A percentile compares a stretch with the other conserved stretches of the same genome.
These are phyloP conservation scores for Scaptomyza pallida DNA, from an alignment of 1,140 invertebrate species.

Conservation along the genomic window DNA sequence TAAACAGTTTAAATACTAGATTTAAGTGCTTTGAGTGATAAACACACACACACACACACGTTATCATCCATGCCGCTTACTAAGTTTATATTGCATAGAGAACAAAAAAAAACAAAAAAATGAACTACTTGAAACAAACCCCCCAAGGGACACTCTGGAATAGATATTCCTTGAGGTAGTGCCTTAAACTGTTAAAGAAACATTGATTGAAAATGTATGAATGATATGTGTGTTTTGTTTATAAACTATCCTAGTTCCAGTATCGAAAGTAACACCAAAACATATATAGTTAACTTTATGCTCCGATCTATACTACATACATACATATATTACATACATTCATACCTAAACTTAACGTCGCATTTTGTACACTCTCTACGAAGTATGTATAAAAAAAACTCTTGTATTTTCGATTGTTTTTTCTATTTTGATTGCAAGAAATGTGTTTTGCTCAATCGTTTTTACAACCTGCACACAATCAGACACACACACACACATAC, in stretches of 20 bases:
- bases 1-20: conserved; percentile 9
- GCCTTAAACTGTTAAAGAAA: conserved; percentile 58
- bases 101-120: background rate
- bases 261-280: conserved; percentile 52
- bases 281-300: conserved; percentile 73
- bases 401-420: conserved; percentile 63
- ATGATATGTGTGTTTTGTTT: conserved; percentile 2
- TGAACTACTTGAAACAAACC: conserved; percentile 43
- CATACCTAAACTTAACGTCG: conserved; percentile 63
- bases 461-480: conserved; percentile 44
- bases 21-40: conserved; percentile 43
- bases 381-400: conserved; percentile 35
- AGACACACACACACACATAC: conserved; percentile 12
- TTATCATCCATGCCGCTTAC: background rate
- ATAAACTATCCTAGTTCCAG: conserved; percentile 51
- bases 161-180: conserved; percentile 75
- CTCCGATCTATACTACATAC: conserved; percentile 68
- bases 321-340: conserved; percentile 46
- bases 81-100: conserved; percentile 10
- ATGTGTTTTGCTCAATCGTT: conserved; percentile 67
- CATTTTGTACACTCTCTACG: conserved; percentile 64
- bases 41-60: conserved; percentile 12
- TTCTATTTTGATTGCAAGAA: conserved; percentile 24
- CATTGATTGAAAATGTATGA: conserved; percentile 16
- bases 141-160: conserved; percentile 66